Percentiles rank a stretch among this genome's conserved stretches.
These are phyloP conservation scores for Allolobophora icterica DNA, from an alignment of 2,888 invertebrate genomes.

Conservation along the genomic window DNA sequence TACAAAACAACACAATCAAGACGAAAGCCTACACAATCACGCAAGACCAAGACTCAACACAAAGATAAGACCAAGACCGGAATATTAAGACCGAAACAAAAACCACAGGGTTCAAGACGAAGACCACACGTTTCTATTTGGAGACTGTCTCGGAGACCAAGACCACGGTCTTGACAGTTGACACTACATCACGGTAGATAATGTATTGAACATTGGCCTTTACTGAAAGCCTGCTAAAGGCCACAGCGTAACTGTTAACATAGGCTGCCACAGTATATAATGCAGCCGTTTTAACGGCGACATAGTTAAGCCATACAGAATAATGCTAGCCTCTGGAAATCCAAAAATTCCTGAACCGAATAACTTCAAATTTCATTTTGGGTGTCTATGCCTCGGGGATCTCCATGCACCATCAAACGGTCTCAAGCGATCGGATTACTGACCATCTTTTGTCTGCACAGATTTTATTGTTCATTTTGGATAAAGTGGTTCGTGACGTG, in stretches of 20 bases:
- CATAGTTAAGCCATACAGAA: neutral
- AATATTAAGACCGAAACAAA: no score
- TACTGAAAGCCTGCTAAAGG: neutral
- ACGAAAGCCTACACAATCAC: no score
- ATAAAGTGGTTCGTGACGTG: neutral
- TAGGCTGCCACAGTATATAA: neutral
- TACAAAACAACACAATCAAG: no score
- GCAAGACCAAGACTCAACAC: no score
- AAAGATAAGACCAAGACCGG: no score
- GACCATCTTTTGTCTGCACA: neutral
- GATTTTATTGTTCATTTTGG: neutral
- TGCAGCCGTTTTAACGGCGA: neutral
- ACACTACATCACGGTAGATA: no score
- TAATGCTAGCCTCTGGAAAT: neutral
- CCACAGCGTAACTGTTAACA: neutral
- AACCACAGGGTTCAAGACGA: no score
- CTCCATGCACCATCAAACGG: neutral
- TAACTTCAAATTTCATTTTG: neutral
- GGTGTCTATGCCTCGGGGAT: neutral
- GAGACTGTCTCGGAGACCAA: no score
- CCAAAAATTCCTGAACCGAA: neutral
- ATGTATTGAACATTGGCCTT: neutral
- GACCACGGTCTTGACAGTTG: no score
- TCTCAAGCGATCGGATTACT: neutral
- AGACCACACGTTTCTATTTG: no score